A percentile compares a stretch with the other conserved stretches of the same genome.
phyloP scores from a whole-genome alignment of 2,797 vertebrate genomes.

The Microctenopoma steveboyesi region DNA sequence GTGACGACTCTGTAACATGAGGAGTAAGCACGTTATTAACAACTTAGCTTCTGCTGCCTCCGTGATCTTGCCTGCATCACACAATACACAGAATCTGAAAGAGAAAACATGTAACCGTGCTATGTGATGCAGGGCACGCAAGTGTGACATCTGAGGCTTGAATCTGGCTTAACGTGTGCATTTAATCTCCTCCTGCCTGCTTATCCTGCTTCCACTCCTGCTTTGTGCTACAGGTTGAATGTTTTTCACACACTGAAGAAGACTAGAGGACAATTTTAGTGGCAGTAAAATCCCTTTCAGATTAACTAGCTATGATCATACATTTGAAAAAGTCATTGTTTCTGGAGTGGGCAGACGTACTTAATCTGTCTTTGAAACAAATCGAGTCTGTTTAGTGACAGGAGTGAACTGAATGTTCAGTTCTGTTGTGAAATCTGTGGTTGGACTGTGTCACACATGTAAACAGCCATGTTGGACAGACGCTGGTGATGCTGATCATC shows the following conservation, averaged over 20 bases:
- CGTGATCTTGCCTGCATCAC: constrained; percentile 3
- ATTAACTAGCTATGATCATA: neutral
- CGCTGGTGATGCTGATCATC: constrained; percentile 24
- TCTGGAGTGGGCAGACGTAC: no score
- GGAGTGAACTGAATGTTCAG: constrained; percentile 25
- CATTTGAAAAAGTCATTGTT: neutral
- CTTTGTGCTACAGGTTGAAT: constrained; percentile 8
- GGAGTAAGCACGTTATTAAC: constrained; percentile 18
- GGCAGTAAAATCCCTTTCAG: neutral
- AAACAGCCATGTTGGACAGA: constrained; percentile 25
- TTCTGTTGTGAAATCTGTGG: constrained; percentile 18
- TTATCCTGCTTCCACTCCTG: neutral
- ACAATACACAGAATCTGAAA: neutral
- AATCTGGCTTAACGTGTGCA: constrained; percentile 19
- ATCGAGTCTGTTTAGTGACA: neutral
- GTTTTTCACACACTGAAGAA: neutral
- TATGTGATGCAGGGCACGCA: neutral
- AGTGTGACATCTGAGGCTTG: constrained; percentile 13
- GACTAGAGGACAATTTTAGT: neutral
- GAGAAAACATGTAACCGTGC: neutral
- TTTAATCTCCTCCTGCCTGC: constrained; percentile 17
- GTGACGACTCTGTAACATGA: constrained; percentile 12
- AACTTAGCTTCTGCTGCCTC: constrained; percentile 40
- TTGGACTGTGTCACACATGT: constrained; percentile 26
- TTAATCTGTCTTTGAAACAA: constrained; percentile 1